Evolutionary conservation across 2,888 invertebrate species (phyloP), one percentile per base, ranked within the genome.

Genomic region (Pseudanteris insignis): DNA sequence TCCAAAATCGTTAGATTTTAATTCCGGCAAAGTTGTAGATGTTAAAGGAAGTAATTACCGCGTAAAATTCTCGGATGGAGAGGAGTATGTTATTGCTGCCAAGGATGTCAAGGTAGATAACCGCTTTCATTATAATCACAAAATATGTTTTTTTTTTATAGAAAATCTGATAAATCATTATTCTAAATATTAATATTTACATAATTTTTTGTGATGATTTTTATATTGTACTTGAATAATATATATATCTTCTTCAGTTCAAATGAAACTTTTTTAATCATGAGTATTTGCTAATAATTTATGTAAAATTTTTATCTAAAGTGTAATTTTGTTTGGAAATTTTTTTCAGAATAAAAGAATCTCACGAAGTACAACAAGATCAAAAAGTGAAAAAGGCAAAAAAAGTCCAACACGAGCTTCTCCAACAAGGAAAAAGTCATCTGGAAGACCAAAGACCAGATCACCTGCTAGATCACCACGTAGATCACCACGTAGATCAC

Each of bases 21-120:
- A 63, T 15, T 70, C 65, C 50, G 77, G 68, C 4, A 74, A 63
- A 50, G 58, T 79, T 41, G 15, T 76, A 1, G 67, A 69, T 11
- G 15, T 65, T 5, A 64, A 61, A 29, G 73, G 75, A 8, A 69
- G 66, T 48, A 69, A 65, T 18, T 79, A 76, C 33, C 70, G 65
- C 15, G 68, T 80, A 30, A 53, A 70, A 46, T 77, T 75, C 46
- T 68, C 68, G 43, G 68, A 71, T 12, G 80, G 77, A 9, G 66
- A 77, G 37, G 18, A 18, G 18, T 3, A 4, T 18, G 3, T 6
- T 6, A 18, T 18, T 18, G 3, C 18, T 4, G 18, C 18, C 18
- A 18, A 18, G 18, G 70, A 76, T 34, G 57, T 74, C 10, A 73
- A 69, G 70, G 78, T 78, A 66, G 46, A 28, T 18, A 14, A n/a